Evolutionary conservation across 2,113 vertebrate species (phyloP).

Genomic region (Leuciscus idus): DNA sequence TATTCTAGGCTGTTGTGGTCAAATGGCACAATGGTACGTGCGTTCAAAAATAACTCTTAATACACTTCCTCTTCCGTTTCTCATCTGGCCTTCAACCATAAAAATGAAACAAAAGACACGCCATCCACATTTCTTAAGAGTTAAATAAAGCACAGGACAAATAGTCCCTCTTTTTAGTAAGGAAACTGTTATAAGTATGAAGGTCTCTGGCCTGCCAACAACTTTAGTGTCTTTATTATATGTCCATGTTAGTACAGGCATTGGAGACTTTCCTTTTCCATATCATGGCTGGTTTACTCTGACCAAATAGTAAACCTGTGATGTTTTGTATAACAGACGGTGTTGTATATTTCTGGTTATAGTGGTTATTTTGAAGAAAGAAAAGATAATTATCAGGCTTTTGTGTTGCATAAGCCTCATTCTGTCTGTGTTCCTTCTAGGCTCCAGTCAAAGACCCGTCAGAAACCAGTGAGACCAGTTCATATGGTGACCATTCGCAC

Average conservation of each 20-base stretch:
- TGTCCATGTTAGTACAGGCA: background rate
- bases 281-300: background rate
- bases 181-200: background rate
- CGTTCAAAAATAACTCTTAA: background rate
- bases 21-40: slow-evolving; percentile 3
- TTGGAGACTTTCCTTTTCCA: background rate
- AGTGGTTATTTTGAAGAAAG: background rate
- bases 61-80: background rate
- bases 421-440: slow-evolving; percentile 65
- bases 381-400: background rate
- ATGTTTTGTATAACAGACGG: background rate
- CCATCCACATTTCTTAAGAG: background rate
- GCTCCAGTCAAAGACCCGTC: slow-evolving; percentile 77
- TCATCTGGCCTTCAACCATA: background rate
- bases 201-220: background rate
- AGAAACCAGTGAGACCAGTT: slow-evolving; percentile 79
- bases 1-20: slow-evolving; percentile 25
- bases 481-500: slow-evolving; percentile 73
- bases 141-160: slow-evolving; percentile 29
- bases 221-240: background rate
- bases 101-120: background rate
- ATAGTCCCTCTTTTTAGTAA: background rate
- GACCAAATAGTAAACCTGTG: background rate
- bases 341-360: background rate
- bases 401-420: background rate